Percentiles rank a stretch among this genome's conserved stretches.
Conservation (phyloP, 2,797 vertebrate species). For the Botia kubotai region DNA sequence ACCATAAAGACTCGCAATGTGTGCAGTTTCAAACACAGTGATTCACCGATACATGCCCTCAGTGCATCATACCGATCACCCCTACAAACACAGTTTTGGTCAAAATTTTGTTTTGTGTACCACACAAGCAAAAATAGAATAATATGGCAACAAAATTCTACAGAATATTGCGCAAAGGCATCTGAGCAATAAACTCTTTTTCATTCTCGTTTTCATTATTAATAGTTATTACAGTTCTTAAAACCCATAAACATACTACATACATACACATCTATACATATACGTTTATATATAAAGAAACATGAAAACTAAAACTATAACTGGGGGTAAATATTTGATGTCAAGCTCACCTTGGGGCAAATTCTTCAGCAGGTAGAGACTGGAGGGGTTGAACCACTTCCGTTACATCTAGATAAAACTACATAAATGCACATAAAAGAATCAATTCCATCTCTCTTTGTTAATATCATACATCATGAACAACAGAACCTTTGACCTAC, state of each 20-base stretch:
- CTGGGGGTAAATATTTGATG: neutral
- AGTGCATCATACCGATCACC: constrained; percentile 94
- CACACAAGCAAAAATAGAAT: too few species aligned
- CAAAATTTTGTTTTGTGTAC: too few species aligned
- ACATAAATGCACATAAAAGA: constrained; percentile 42
- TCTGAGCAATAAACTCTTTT: too few species aligned
- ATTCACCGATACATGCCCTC: constrained; percentile 90
- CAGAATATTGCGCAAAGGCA: too few species aligned
- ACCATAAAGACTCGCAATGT: constrained; percentile 94
- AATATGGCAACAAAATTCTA: too few species aligned
- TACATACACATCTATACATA: neutral
- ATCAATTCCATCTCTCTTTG: neutral
- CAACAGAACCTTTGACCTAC: constrained; percentile 74
- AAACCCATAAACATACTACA: too few species aligned
- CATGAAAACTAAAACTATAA: neutral
- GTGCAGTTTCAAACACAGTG: constrained; percentile 88
- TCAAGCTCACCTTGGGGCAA: constrained; percentile 81
- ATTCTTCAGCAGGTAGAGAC: constrained; percentile 84
- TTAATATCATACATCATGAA: neutral
- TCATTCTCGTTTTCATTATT: too few species aligned
- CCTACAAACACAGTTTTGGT: constrained; percentile 59
- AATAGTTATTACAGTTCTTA: too few species aligned
- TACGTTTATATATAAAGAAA: neutral
- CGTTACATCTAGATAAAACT: constrained; percentile 93
- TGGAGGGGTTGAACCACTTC: constrained; percentile 86